Evolutionary conservation across 1,140 invertebrate species (phyloP).

Genomic region (Chelonus insularis): DNA sequence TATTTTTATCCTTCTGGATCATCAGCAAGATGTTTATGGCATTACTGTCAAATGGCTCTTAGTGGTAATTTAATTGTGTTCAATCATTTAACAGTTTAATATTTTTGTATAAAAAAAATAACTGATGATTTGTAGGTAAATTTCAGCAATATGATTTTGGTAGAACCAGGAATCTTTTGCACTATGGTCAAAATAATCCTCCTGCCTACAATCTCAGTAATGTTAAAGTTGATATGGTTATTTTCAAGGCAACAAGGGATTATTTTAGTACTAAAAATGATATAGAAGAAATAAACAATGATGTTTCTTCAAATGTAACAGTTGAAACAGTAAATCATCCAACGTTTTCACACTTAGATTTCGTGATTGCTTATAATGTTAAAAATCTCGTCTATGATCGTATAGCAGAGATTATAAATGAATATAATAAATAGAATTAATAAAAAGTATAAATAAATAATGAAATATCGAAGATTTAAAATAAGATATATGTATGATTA

Average conservation of each 20-base stretch:
- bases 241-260: constrained; percentile 21
- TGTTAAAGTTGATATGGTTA: constrained; percentile 10
- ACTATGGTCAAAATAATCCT: constrained; percentile 52
- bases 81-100: neutral
- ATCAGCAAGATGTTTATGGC: constrained; percentile 19
- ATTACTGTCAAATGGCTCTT: constrained; percentile 18
- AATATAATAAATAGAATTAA: no score
- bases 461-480: no score
- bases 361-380: neutral
- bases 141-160: constrained; percentile 51
- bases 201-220: constrained; percentile 49
- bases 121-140: constrained; percentile 24
- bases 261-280: neutral
- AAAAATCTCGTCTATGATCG: no score
- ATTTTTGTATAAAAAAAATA: neutral
- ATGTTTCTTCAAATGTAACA: neutral
- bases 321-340: neutral
- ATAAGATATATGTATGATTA: no score
- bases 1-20: constrained; percentile 21
- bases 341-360: neutral
- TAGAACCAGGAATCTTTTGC: constrained; percentile 43
- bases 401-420: no score
- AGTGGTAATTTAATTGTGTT: constrained; percentile 10
- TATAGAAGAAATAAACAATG: neutral
- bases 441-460: no score